Evolutionary conservation across 64 coral and sea anemone genomes (phyloP).

Genomic region (Actinia equina): DNA sequence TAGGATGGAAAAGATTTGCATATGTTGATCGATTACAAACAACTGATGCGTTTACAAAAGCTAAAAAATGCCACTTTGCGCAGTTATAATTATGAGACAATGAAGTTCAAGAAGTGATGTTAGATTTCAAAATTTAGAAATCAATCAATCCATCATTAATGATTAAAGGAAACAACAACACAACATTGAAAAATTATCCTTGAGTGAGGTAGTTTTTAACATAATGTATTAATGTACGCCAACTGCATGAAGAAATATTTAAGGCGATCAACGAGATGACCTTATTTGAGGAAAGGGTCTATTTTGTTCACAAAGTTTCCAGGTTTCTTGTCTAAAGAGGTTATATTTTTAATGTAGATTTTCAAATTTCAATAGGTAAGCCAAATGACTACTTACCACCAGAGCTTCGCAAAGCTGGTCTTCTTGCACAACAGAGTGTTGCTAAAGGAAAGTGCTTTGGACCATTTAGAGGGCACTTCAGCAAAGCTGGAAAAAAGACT

Average conservation of each 20-base stretch:
- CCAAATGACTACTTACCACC: conserved; percentile 57
- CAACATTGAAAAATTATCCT: too few species aligned
- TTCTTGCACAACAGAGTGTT: conserved; percentile 71
- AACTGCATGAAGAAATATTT: not conserved
- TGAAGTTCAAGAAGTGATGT: not conserved
- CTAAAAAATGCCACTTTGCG: not conserved
- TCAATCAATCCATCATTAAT: too few species aligned
- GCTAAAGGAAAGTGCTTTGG: conserved; percentile 79
- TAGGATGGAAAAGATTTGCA: not conserved
- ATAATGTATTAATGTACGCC: not conserved
- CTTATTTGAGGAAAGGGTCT: too few species aligned
- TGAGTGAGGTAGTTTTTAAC: not conserved
- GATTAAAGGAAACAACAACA: too few species aligned
- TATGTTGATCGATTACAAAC: not conserved
- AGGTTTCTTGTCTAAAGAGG: too few species aligned
- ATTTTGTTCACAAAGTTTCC: too few species aligned
- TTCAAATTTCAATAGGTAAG: not conserved
- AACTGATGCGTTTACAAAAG: not conserved
- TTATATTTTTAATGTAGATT: too few species aligned
- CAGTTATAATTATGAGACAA: not conserved
- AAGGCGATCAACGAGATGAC: not conserved
- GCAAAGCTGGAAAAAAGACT: conserved; percentile 32
- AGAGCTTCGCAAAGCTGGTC: conserved; percentile 75
- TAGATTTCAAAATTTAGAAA: not conserved
- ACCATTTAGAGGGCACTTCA: conserved; percentile 70